A percentile compares a stretch with the other conserved stretches of the same genome.
These are phyloP conservation scores for Clostera curtula DNA, from an alignment of 2,888 invertebrate genomes.

Conservation along the genomic window DNA sequence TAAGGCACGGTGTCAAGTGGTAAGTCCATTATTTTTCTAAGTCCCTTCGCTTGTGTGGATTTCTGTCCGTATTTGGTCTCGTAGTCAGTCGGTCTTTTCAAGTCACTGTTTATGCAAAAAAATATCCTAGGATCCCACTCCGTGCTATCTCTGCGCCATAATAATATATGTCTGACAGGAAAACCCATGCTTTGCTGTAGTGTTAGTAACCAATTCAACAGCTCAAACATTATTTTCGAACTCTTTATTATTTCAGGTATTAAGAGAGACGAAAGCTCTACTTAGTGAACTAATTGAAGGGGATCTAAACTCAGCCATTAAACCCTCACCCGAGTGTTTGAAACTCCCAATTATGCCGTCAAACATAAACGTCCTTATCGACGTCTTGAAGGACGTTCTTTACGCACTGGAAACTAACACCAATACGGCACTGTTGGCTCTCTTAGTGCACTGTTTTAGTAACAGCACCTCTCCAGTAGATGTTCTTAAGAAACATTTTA, in stretches of 20 bases:
- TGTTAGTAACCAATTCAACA: not conserved
- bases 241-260: conserved; percentile 50
- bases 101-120: no score
- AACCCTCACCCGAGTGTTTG: conserved; percentile 41
- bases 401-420: conserved; percentile 79
- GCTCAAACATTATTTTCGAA: conserved; percentile 1
- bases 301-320: conserved; percentile 61
- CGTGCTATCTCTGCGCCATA: no score
- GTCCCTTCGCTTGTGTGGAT: no score
- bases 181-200: no score
- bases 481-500: conserved; percentile 44
- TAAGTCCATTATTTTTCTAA: no score
- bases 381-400: conserved; percentile 76
- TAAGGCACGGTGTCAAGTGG: conserved; percentile 72
- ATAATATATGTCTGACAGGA: no score
- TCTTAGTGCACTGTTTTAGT: conserved; percentile 64
- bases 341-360: conserved; percentile 60
- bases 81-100: no score
- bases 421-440: conserved; percentile 76
- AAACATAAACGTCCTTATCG: conserved; percentile 71
- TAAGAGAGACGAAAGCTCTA: conserved; percentile 66
- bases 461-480: conserved; percentile 40
- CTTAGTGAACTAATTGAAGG: conserved; percentile 54
- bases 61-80: no score
- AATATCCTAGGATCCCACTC: no score